Evolutionary conservation across 2,797 vertebrate species (phyloP).

Genomic region (Austrolebias charrua): DNA sequence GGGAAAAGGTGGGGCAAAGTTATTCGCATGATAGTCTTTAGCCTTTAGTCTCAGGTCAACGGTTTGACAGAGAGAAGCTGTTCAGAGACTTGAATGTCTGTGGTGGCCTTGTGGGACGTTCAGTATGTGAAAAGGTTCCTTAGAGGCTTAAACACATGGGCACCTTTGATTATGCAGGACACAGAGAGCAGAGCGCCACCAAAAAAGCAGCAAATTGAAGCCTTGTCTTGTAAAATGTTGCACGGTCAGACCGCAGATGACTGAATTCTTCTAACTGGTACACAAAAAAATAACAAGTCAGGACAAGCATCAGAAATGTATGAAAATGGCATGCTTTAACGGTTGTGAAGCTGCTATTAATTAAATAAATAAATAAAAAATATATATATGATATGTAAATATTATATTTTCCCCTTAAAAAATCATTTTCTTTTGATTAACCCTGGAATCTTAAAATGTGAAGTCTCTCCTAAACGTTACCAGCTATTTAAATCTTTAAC

Average conservation of each 20-base stretch:
- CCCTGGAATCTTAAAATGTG: too few relatives aligned
- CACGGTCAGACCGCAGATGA: constrained; percentile 7
- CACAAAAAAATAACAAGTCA: constrained; percentile 4
- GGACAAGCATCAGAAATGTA: background rate
- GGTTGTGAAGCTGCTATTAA: background rate
- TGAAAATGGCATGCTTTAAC: background rate
- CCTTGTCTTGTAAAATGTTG: background rate
- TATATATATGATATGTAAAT: background rate
- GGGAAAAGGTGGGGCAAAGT: constrained; percentile 40
- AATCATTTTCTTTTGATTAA: too few relatives aligned
- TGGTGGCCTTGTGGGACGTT: constrained; percentile 53
- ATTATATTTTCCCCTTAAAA: background rate
- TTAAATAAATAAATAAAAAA: constrained; percentile 12
- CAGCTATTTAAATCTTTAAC: background rate
- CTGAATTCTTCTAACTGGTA: background rate
- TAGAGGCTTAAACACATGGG: constrained; percentile 41
- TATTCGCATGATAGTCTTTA: constrained; percentile 42
- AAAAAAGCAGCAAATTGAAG: constrained; percentile 16
- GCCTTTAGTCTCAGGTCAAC: constrained; percentile 52
- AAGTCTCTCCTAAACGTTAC: background rate
- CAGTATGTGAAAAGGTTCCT: constrained; percentile 39
- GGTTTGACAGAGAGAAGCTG: constrained; percentile 37
- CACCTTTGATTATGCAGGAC: constrained; percentile 46
- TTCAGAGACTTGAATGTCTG: constrained; percentile 55
- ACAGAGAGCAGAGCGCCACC: constrained; percentile 23